Percentiles rank a stretch among this genome's conserved stretches.
These are phyloP conservation scores for Schrankia costaestrigalis DNA, from an alignment of 2,888 invertebrate species.

Conservation along the genomic window DNA sequence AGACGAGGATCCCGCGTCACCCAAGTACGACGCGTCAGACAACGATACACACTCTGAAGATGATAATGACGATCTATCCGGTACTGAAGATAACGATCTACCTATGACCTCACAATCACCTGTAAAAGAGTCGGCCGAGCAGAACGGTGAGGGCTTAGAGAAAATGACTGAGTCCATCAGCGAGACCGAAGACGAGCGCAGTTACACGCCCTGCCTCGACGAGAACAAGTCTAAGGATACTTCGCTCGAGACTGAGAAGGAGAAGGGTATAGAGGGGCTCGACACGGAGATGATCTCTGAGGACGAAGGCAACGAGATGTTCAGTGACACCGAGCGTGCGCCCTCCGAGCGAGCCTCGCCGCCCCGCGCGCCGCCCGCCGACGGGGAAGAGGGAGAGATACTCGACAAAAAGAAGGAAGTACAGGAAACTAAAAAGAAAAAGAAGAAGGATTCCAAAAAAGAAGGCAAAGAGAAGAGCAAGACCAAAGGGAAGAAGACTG, in stretches of 20 bases:
- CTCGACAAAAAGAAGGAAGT: slow-evolving; percentile 62
- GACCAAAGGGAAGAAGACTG: slow-evolving; percentile 76
- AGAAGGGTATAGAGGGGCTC: slow-evolving; percentile 79
- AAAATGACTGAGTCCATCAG: slow-evolving; percentile 84
- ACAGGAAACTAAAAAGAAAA: slow-evolving; percentile 67
- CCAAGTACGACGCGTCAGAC: slow-evolving; percentile 1
- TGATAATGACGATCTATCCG: slow-evolving; percentile 12
- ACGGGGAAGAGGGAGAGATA: slow-evolving; percentile 81
- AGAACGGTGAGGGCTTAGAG: slow-evolving; percentile 41
- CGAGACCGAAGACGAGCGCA: slow-evolving; percentile 83
- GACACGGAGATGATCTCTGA: slow-evolving; percentile 89
- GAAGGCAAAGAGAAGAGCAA: slow-evolving; percentile 64
- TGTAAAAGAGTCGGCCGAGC: slow-evolving; percentile 11
- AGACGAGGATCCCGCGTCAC: slow-evolving; percentile 2
- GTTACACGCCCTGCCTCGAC: slow-evolving; percentile 87
- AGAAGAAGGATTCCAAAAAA: slow-evolving; percentile 76
- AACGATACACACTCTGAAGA: slow-evolving; percentile 8
- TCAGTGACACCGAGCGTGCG: slow-evolving; percentile 78
- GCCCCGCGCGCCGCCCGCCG: slow-evolving; percentile 43
- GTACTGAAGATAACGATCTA: slow-evolving; percentile 14
- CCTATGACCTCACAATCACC: slow-evolving; percentile 4
- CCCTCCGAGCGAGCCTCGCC: slow-evolving; percentile 59
- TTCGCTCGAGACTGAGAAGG: slow-evolving; percentile 57
- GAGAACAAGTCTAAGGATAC: slow-evolving; percentile 79
- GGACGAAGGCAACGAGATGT: slow-evolving; percentile 84